Percentiles rank a stretch among this genome's conserved stretches.
These are phyloP conservation scores for Ylistrum balloti DNA, from an alignment of 1,140 invertebrate genomes.

Conservation along the genomic window DNA sequence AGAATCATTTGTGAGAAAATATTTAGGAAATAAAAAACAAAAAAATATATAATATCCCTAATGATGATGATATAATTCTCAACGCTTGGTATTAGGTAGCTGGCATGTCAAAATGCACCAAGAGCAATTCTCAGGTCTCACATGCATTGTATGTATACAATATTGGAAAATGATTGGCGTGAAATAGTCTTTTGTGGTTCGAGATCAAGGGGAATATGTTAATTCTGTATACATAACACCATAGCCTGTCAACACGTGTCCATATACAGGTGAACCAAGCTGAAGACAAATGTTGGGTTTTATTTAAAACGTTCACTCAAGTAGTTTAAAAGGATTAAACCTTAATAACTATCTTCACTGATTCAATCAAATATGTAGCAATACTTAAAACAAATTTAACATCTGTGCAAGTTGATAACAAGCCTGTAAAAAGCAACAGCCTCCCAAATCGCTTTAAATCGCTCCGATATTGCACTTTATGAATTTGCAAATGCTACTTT, in stretches of 20 bases:
- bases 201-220: constrained; percentile 38
- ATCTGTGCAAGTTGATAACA: constrained; percentile 38
- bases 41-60: not conserved
- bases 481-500: constrained; percentile 39
- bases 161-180: constrained; percentile 38
- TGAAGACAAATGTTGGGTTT: constrained; percentile 24
- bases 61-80: not conserved
- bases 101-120: not conserved
- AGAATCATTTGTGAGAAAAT: too few relatives aligned
- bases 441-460: constrained; percentile 38
- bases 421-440: constrained; percentile 37
- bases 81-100: not conserved
- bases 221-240: constrained; percentile 32
- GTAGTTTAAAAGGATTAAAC: constrained; percentile 35
- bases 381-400: constrained; percentile 40
- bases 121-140: constrained; percentile 10
- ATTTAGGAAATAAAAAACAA: too few relatives aligned
- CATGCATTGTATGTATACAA: constrained; percentile 29
- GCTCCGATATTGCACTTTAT: constrained; percentile 38
- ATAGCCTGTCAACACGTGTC: constrained; percentile 31
- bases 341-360: constrained; percentile 39
- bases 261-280: constrained; percentile 14
- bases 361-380: constrained; percentile 40
- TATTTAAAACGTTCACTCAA: constrained; percentile 40
- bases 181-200: constrained; percentile 32